Conservation (phyloP, 2,113 vertebrate genomes). For the Phycodurus eques region DNA sequence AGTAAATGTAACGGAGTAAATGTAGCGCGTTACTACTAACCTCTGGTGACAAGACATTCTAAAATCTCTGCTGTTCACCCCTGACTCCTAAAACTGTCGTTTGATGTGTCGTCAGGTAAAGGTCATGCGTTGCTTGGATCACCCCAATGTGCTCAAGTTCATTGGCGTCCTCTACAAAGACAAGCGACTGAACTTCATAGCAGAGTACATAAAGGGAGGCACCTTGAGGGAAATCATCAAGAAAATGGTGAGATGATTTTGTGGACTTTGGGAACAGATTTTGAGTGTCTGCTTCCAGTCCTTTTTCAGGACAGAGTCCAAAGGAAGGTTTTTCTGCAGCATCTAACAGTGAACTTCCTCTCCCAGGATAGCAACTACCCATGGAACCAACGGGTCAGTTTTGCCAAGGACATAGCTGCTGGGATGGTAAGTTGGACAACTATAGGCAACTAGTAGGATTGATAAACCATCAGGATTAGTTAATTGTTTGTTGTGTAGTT, state of each 20-base stretch:
- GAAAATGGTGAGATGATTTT: constrained; percentile 79
- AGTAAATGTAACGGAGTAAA: too few relatives aligned
- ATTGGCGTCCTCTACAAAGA: constrained; percentile 98
- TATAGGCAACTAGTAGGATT: too few relatives aligned
- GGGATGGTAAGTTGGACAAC: constrained; percentile 84
- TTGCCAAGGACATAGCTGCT: constrained; percentile 90
- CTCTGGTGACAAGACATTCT: background rate
- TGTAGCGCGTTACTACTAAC: too few relatives aligned
- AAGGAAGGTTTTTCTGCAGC: background rate
- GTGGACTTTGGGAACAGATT: background rate
- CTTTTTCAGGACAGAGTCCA: background rate
- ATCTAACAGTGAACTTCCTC: constrained; percentile 2
- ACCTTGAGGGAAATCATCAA: constrained; percentile 92
- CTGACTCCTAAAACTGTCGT: background rate
- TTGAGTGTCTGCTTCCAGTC: background rate
- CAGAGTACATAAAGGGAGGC: constrained; percentile 95
- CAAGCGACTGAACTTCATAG: constrained; percentile 96
- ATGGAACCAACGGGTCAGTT: constrained; percentile 93
- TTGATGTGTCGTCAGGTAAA: constrained; percentile 79
- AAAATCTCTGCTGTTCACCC: background rate
- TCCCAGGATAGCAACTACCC: constrained; percentile 87
- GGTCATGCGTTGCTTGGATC: constrained; percentile 95
- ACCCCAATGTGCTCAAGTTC: constrained; percentile 94
- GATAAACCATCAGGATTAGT: constrained; percentile 35
- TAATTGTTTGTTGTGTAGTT: background rate